Evolutionary conservation across 2,888 invertebrate genomes (phyloP), one percentile per base, ranked within the genome.

Genomic region (Parasteatoda lunata): DNA sequence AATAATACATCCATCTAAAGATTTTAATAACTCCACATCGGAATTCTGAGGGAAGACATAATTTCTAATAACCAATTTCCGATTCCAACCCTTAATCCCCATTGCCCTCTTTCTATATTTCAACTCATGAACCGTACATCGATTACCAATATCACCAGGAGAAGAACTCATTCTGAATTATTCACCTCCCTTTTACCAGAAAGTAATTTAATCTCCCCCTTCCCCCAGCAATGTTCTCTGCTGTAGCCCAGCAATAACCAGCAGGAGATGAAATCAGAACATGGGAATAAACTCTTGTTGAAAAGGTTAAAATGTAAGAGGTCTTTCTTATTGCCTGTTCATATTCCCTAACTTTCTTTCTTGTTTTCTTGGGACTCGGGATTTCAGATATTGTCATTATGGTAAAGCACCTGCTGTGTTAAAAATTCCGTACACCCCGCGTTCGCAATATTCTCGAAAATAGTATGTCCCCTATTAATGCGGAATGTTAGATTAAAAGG

Each of bases 371-470:
- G 47, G 47, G 54, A 30, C 68, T 77, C n/a, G 11, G 59, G n/a
- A 59, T 69, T 45, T 66, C 65, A 54, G 73, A 73, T 80, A 80
- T 80, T 66, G 80, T 47, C 52, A 66, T 73, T 54, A 73, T 80
- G 65, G 66, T 13, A 5, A 30, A 52, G 13, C 73, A 52, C 72
- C 73, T 80, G 80, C 47, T 11, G 66, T 45, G 59, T 30, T 30
- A 30, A 59, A 59, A 9, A 13, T 13, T 4, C 59, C 11, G 4
- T n/a, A 59, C 9, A 59, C n/a, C 59, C 59, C 59, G 8, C n/a
- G 6, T 8, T 59, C 8, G 9, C 9, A 8, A n/a, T 59, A 59
- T n/a, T 59, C n/a, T 59, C 9, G 59, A 59, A 59, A 59, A 59
- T n/a, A n/a, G 59, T 59, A 59, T 9, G 59, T 59, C 11, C n/a